Base-by-base conservation (phyloP, 2,888 invertebrate species). In the Trisateles emortualis region DNA sequence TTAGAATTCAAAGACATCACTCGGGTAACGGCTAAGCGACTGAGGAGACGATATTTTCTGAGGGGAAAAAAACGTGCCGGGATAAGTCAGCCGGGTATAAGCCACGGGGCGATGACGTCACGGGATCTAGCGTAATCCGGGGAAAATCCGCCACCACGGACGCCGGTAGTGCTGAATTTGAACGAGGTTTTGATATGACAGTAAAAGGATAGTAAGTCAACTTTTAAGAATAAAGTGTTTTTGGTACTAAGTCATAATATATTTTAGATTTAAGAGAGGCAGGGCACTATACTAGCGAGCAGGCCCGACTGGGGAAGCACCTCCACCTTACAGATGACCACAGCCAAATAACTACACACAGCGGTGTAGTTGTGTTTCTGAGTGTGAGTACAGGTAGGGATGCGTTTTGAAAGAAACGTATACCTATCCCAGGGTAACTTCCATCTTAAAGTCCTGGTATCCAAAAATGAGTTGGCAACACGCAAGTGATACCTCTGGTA, bases 91-190 rank as follows among this genome's bases (percentile, higher is more conserved):
- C 63, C 59, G 62, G 66, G 79, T 67, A 65, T 83, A 81, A 82
- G 83, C 83, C 76, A 80, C 74, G 74, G 71, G 60, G 75, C 79
- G 82, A 82, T 84, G 86, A 86, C 86, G 83, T 70, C 69, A 70
- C 72, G 60, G 73, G 76, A 75, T 75, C 64, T 68, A 55, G 40
- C 46, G 68, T 79, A 79, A 80, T 78, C 79, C 75, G 56, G 58
- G 54, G 48, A 58, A 65, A 76, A 76, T 74, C 78, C 74, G 61
- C 56, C 53, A 62, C 64, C 60, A 55, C 62, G 63, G 68, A 60
- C 59, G 64, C 52, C 59, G 64, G 51, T 58, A 54, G 68, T 64
- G 72, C 54, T 72, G 78, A 78, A 79, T 78, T 70, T 72, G 70
- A 76, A 78, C 76, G 74, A 76, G 68, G 45, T 58, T 30, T n/a